Evolutionary conservation across 2,113 vertebrate species (phyloP).

Genomic region (Leptobrachium ailaonicum): DNA sequence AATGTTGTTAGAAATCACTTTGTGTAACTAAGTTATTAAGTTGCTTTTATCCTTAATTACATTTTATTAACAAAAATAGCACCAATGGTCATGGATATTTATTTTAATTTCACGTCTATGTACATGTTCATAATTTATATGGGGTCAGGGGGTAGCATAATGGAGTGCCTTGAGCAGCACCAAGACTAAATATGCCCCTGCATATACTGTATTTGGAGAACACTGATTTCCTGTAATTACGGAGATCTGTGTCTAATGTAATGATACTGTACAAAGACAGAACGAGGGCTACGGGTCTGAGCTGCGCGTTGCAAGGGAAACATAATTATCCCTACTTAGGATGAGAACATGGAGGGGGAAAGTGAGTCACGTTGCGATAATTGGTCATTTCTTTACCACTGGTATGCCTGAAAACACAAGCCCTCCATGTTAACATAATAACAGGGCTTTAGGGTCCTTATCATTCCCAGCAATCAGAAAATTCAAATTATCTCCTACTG

Average conservation of each 20-base stretch:
- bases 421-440: neutral
- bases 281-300: neutral
- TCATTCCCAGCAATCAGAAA: neutral
- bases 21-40: too few relatives aligned
- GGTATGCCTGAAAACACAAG: neutral
- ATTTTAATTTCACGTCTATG: too few relatives aligned
- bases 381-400: constrained; percentile 5
- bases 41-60: too few relatives aligned
- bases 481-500: neutral
- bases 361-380: neutral
- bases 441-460: neutral
- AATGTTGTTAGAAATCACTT: too few relatives aligned
- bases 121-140: too few relatives aligned
- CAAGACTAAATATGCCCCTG: too few relatives aligned
- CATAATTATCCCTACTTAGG: neutral
- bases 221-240: neutral
- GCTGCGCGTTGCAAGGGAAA: neutral
- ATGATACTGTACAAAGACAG: neutral
- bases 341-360: neutral
- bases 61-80: too few relatives aligned
- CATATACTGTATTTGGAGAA: neutral
- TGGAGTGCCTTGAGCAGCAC: too few relatives aligned
- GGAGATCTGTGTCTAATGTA: neutral
- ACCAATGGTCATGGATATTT: too few relatives aligned
- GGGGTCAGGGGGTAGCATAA: too few relatives aligned